A percentile compares a stretch with the other conserved stretches of the same genome.
These are phyloP conservation scores for Fundulus diaphanus DNA, from an alignment of 2,797 vertebrate genomes.

Conservation along the genomic window DNA sequence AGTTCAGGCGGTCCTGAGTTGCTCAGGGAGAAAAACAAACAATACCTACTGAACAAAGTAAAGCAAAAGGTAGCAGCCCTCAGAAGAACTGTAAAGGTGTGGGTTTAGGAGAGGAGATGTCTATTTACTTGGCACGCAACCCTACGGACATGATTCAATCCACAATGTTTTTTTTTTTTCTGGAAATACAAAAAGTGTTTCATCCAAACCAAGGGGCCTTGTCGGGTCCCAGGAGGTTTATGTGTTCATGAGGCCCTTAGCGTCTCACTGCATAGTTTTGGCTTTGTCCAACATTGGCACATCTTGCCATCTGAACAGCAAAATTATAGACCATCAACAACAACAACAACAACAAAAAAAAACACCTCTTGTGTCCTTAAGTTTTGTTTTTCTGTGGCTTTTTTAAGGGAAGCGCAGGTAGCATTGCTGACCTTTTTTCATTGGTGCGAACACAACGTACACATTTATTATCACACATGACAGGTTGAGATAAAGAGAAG, in stretches of 20 bases:
- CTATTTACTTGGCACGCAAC: slow-evolving; percentile 58
- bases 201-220: slow-evolving; percentile 13
- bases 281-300: slow-evolving; percentile 70
- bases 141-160: slow-evolving; percentile 29
- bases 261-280: slow-evolving; percentile 60
- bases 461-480: slow-evolving; percentile 22
- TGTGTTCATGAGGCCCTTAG: slow-evolving; percentile 19
- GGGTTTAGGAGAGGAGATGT: slow-evolving; percentile 62
- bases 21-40: slow-evolving; percentile 15
- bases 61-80: slow-evolving; percentile 61
- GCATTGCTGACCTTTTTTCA: slow-evolving; percentile 18
- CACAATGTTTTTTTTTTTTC: slow-evolving; percentile 32
- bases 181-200: slow-evolving; percentile 31
- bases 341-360: background rate
- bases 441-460: slow-evolving; percentile 22
- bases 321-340: background rate
- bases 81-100: slow-evolving; percentile 50
- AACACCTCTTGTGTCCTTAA: background rate
- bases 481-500: slow-evolving; percentile 22
- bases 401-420: slow-evolving; percentile 43
- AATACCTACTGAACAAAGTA: slow-evolving; percentile 10
- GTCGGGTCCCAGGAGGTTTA: slow-evolving; percentile 37
- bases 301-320: slow-evolving; percentile 28
- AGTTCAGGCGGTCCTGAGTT: slow-evolving; percentile 55
- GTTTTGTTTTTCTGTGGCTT: slow-evolving; percentile 45